These are phyloP conservation scores for Laodelphax striatellus DNA, from an alignment of 1,140 invertebrate genomes.

Conservation along the genomic window DNA sequence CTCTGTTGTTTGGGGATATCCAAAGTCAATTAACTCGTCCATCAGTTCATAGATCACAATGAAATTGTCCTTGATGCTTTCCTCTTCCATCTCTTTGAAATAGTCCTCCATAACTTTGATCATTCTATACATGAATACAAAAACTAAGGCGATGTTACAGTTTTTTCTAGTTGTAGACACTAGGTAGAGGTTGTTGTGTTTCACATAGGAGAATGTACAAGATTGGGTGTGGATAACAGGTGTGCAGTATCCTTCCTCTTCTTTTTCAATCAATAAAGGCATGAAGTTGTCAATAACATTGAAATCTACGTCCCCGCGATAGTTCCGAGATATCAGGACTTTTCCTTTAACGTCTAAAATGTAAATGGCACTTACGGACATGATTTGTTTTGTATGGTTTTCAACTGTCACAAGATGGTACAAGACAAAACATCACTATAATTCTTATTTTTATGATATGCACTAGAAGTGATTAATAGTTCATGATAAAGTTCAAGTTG, in stretches of 20 bases:
- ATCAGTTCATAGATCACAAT: conserved; percentile 96
- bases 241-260: conserved; percentile 88
- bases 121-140: conserved; percentile 93
- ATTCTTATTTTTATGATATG: no score
- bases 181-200: conserved; percentile 96
- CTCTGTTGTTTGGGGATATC: conserved; percentile 97
- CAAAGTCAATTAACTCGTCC: conserved; percentile 96
- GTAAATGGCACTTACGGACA: conserved; percentile 88
- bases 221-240: conserved; percentile 83
- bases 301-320: conserved; percentile 94
- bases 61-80: conserved; percentile 97
- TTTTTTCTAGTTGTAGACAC: conserved; percentile 95
- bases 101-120: conserved; percentile 94
- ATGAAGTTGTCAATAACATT: conserved; percentile 97
- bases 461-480: no score
- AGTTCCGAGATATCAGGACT: conserved; percentile 93
- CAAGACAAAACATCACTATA: not conserved
- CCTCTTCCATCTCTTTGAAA: conserved; percentile 97
- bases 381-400: conserved; percentile 24
- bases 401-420: not conserved
- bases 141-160: conserved; percentile 90
- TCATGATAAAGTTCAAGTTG: no score
- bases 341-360: conserved; percentile 96
- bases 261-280: conserved; percentile 93
- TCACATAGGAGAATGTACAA: conserved; percentile 94